phyloP scores from a whole-genome alignment of 1,140 invertebrate genomes.

The Heliconius himera region DNA sequence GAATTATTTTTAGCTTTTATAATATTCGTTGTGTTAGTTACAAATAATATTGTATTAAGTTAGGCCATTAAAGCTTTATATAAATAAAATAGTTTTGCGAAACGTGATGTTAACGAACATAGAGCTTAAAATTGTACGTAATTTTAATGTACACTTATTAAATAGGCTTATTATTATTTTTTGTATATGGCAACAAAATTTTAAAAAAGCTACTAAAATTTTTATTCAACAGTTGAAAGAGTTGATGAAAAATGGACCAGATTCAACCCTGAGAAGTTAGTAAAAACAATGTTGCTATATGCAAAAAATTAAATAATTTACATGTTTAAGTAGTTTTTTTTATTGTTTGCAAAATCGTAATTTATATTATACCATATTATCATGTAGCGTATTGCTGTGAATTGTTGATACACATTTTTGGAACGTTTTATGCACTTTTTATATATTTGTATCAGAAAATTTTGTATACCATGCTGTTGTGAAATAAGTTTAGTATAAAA shows the following conservation, averaged over 20 bases:
- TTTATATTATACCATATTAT: slow-evolving; percentile 38
- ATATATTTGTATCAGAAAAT: slow-evolving; percentile 74
- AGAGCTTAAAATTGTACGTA: slow-evolving; percentile 45
- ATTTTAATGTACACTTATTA: slow-evolving; percentile 25
- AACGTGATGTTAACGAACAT: slow-evolving; percentile 37
- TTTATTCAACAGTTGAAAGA: not conserved
- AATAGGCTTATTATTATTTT: slow-evolving; percentile 28
- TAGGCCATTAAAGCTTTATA: not conserved
- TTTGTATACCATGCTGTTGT: slow-evolving; percentile 68
- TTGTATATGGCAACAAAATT: slow-evolving; percentile 38
- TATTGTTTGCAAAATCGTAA: slow-evolving; percentile 41
- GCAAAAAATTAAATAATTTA: slow-evolving; percentile 10
- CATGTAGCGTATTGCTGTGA: slow-evolving; percentile 22
- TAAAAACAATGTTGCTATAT: slow-evolving; percentile 38
- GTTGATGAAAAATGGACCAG: not conserved
- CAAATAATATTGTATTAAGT: slow-evolving; percentile 7
- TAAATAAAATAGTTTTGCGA: slow-evolving; percentile 30
- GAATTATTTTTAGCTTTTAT: not conserved
- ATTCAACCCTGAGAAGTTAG: not conserved
- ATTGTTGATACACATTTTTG: slow-evolving; percentile 75
- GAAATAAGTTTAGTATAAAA: slow-evolving; percentile 20
- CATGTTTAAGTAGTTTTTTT: slow-evolving; percentile 40
- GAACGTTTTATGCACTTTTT: slow-evolving; percentile 79
- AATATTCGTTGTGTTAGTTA: not conserved
- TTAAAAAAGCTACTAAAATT: not conserved